Percentiles rank a stretch among this genome's conserved stretches.
Evolutionary conservation across 1,140 invertebrate species (phyloP).

Genomic region (Dufourea novaeangliae): DNA sequence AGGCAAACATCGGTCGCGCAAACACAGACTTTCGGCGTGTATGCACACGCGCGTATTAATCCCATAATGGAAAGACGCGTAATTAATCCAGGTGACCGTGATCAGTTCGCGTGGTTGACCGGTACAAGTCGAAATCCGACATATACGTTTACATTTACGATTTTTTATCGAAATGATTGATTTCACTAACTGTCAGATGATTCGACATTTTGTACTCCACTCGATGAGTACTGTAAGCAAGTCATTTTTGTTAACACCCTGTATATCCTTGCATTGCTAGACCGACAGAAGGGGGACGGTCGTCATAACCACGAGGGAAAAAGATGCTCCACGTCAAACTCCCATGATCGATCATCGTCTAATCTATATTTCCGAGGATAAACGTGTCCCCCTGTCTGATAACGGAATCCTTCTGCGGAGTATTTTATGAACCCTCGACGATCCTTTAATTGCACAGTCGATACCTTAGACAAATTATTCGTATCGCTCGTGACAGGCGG

Average conservation of each 20-base stretch:
- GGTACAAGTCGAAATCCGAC: constrained; percentile 11
- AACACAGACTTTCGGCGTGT: constrained; percentile 43
- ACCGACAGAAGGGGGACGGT: too few species aligned
- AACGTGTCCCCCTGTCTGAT: constrained; percentile 21
- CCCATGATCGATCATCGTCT: constrained; percentile 30
- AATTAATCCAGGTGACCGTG: constrained; percentile 42
- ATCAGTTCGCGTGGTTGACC: background rate
- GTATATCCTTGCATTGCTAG: too few species aligned
- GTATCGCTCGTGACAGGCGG: background rate
- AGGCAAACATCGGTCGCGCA: constrained; percentile 37
- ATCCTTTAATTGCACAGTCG: constrained; percentile 1
- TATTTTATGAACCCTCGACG: background rate
- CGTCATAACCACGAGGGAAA: background rate
- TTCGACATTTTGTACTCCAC: too few species aligned
- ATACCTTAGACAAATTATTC: background rate
- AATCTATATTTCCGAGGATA: constrained; percentile 34
- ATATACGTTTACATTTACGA: background rate
- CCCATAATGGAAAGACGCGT: constrained; percentile 47
- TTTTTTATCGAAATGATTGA: background rate
- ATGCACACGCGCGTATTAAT: constrained; percentile 29
- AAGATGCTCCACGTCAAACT: background rate
- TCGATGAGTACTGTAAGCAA: too few species aligned
- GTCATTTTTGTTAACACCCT: too few species aligned
- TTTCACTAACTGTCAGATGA: too few species aligned
- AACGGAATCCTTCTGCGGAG: constrained; percentile 8